Base-by-base conservation (phyloP, 1,140 invertebrate genomes). In the Pogonus chalceus region DNA sequence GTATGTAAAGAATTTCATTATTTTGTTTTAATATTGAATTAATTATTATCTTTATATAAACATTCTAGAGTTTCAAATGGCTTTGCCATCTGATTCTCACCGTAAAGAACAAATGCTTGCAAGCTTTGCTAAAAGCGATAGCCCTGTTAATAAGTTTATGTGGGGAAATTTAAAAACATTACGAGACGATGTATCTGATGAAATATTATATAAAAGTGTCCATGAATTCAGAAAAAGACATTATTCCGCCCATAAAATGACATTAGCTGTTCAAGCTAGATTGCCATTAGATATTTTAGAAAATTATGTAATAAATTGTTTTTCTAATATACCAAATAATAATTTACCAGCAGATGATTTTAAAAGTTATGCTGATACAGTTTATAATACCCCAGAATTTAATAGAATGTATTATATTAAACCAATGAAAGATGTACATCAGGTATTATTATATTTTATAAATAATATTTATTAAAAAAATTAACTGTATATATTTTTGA, bases 181-280 rank as follows among this genome's bases (percentile, higher is more conserved):
- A n/a, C 79, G 77, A 43, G 81, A 85, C 12, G 79, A 82, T 55
- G 72, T 88, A 18, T 60, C 71, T 2, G 83, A 87, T 53, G 79
- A 83, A 20, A 72, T 75, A 26, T 67, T 90, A 1, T 77, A 86
- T 56, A 62, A 75, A 49, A 71, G 77, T 9, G 70, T 95, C 1
- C 82, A 92, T 56, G 80, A 89, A 50, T 94, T 95, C 65, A 78
- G 88, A 51, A 75, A 80, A 59, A 72, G 83, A 35, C 86, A 92
- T 70, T 97, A 97, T 63, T 88, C 88, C 21, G 87, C 90, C 2
- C 85, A 95, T 64, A 75, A 90, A 54, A 96, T 96, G 90, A 90
- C 82, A 35, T 64, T 96, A 2, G 82, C 87, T 56, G 76, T 96
- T 37, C 80, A 90, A 68, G 88, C 88, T 2, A 80, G 87, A 65